These are phyloP conservation scores for Gasterosteus aculeatus DNA, from an alignment of 2,113 vertebrate species.

Conservation along the genomic window DNA sequence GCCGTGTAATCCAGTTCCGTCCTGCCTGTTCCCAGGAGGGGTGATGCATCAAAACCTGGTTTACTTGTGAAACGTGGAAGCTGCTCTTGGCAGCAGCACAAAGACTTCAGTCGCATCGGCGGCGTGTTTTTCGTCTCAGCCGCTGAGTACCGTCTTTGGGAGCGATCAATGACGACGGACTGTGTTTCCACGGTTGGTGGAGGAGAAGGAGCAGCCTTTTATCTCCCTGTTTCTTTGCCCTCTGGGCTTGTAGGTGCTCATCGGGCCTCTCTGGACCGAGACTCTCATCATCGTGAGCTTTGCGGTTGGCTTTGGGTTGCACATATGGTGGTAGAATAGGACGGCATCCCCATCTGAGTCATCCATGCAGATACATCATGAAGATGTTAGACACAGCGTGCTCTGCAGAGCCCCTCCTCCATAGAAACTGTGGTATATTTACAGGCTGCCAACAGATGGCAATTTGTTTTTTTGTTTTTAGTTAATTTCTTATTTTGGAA, in stretches of 20 bases:
- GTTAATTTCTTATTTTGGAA: slow-evolving; percentile 9
- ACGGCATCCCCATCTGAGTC: slow-evolving; percentile 33
- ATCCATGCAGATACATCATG: slow-evolving; percentile 36
- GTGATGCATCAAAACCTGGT: slow-evolving; percentile 24
- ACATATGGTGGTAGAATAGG: slow-evolving; percentile 33
- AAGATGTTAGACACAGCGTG: not conserved
- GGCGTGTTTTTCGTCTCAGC: slow-evolving; percentile 14
- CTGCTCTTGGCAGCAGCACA: slow-evolving; percentile 4
- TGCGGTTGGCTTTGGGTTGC: slow-evolving; percentile 30
- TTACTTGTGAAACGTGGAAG: slow-evolving; percentile 35
- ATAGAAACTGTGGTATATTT: not conserved
- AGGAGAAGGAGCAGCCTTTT: slow-evolving; percentile 54
- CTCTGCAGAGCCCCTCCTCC: no score
- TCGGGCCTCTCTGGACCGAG: slow-evolving; percentile 40
- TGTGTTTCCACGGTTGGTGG: slow-evolving; percentile 66
- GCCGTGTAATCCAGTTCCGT: slow-evolving; percentile 5
- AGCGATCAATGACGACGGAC: slow-evolving; percentile 65
- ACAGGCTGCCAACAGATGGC: slow-evolving; percentile 18
- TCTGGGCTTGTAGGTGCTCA: slow-evolving; percentile 34
- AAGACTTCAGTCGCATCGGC: slow-evolving; percentile 32
- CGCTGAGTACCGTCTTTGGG: slow-evolving; percentile 25
- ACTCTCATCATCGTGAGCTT: slow-evolving; percentile 36
- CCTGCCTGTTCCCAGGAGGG: slow-evolving; percentile 5
- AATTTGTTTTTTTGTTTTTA: not conserved
- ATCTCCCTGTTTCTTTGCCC: slow-evolving; percentile 32